Percentiles rank a stretch among this genome's conserved stretches.
Evolutionary conservation across 2,113 vertebrate species (phyloP).

Genomic region (Ancistrus triradiatus): DNA sequence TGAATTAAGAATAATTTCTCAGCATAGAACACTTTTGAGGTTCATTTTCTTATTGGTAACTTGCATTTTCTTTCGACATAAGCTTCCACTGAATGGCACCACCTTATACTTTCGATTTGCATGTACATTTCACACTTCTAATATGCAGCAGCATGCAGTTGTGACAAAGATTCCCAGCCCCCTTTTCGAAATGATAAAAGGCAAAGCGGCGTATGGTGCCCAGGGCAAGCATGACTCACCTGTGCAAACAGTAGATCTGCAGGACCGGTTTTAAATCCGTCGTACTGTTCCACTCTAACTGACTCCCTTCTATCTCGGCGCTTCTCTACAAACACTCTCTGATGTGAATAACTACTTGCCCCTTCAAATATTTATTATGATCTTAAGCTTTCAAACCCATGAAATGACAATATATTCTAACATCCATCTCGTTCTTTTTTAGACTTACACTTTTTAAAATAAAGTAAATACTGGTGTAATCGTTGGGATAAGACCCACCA

Average conservation of each 20-base stretch:
- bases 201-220: slow-evolving; percentile 12
- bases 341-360: slow-evolving; percentile 4
- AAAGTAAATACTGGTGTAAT: background rate
- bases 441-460: background rate
- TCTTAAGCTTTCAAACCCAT: too few species aligned
- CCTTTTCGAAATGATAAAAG: slow-evolving; percentile 14
- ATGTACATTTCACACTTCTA: too few species aligned
- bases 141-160: background rate
- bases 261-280: slow-evolving; percentile 47
- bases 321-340: background rate
- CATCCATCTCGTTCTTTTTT: background rate
- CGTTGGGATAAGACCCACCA: too few species aligned
- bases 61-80: too few species aligned
- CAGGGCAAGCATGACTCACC: slow-evolving; percentile 51
- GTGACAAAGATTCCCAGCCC: background rate
- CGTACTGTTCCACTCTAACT: slow-evolving; percentile 12
- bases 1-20: too few species aligned
- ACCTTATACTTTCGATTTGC: too few species aligned
- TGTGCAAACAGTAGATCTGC: slow-evolving; percentile 58
- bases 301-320: background rate
- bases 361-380: background rate
- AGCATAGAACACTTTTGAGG: too few species aligned
- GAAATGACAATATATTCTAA: too few species aligned
- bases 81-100: too few species aligned
- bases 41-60: too few species aligned